These are phyloP conservation scores for Amiota minor DNA, from an alignment of 2,888 invertebrate species.

Conservation along the genomic window DNA sequence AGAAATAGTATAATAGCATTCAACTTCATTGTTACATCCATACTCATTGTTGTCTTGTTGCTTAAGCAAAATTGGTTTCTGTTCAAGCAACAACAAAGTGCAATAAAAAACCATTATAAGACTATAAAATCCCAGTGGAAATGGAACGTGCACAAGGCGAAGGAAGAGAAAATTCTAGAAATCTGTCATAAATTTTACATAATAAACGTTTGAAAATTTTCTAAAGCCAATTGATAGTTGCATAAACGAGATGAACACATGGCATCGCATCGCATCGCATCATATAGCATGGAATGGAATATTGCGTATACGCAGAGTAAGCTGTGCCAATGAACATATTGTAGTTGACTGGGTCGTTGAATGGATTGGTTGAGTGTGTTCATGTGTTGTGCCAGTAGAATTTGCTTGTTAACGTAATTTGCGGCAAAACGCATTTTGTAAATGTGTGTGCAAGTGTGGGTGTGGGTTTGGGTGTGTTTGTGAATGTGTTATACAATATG, in stretches of 20 bases:
- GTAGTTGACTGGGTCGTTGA: background rate
- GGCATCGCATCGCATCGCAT: no score
- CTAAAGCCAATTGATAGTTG: constrained; percentile 43
- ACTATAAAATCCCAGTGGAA: background rate
- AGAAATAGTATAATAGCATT: background rate
- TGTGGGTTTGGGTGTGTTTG: no score
- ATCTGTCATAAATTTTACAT: constrained; percentile 31
- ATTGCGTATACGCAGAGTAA: constrained; percentile 16
- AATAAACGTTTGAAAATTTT: constrained; percentile 52
- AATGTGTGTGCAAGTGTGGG: no score
- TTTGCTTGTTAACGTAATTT: constrained; percentile 48
- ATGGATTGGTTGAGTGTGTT: background rate
- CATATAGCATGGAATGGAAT: background rate
- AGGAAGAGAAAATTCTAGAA: constrained; percentile 13
- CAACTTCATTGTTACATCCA: background rate
- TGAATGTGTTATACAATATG: no score
- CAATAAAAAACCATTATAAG: background rate
- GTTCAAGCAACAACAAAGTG: background rate
- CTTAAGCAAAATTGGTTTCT: background rate
- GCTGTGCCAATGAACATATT: background rate
- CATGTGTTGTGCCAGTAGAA: constrained; percentile 21
- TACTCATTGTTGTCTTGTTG: background rate
- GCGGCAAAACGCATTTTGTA: constrained; percentile 35
- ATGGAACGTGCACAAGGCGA: background rate
- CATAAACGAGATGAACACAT: no score